Base-by-base conservation (phyloP, 92 coral and sea anemone species). In the Micromussa lordhowensis region DNA sequence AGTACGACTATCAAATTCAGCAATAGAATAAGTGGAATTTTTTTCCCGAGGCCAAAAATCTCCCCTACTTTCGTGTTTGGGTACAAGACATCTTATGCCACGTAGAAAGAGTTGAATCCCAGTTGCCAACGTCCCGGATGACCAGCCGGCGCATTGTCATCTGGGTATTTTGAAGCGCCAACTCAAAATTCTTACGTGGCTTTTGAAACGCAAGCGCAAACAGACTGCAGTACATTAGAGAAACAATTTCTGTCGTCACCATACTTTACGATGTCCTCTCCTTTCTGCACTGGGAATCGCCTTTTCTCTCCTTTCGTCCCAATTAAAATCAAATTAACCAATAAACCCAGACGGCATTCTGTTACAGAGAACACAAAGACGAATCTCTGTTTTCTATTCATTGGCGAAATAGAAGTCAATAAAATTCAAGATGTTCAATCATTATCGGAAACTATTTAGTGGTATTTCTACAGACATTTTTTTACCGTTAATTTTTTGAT, bases 111-210 rank as follows among this genome's bases (percentile, higher is more conserved):
- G n/a, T 44, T 57, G 81, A 51, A 64, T 19, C 68, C 74, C 22
- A 29, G 48, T 61, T 40, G 32, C 68, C 40, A 90, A 92, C 71
- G 38, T 53, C 95, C 94, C 94, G 94, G 94, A 91, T 92, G 94
- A 85, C 87, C 76, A 74, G 61, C 92, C 89, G 89, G 90, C 95
- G 95, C 95, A 87, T 78, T 86, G 89, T 86, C 75, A 86, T 78
- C 36, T 93, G 95, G 87, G 91, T 90, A 87, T 49, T 78, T 63
- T 40, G 40, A 48, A 59, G 91, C 76, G 95, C 93, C 95, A 90
- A 78, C 93, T 69, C 92, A 84, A 87, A 87, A 68, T 78, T 70
- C 79, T 87, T 80, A 93, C 90, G 90, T 92, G 94, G 90, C 85
- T 69, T 72, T 68, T 44, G 78, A 15, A 79, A 79, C 82, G 44